These are phyloP conservation scores for Isaurus tuberculatus DNA, from an alignment of 92 coral and sea anemone genomes.

Conservation along the genomic window DNA sequence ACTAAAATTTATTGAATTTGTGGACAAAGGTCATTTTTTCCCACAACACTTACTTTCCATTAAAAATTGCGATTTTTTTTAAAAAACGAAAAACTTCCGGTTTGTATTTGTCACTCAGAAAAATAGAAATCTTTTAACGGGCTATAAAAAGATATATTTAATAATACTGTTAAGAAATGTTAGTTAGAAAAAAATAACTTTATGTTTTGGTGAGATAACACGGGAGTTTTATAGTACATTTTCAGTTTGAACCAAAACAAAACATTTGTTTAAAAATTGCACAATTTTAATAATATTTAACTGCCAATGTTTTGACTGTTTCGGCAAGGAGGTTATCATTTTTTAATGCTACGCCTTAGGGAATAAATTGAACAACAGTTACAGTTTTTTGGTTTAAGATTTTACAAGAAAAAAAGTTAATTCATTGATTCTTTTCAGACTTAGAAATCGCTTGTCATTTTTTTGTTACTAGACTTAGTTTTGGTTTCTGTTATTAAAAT, in stretches of 20 bases:
- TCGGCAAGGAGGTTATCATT: not conserved
- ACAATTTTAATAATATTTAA: not conserved
- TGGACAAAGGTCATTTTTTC: conserved; percentile 16
- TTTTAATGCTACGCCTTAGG: not conserved
- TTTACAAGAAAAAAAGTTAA: not conserved
- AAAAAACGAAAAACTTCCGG: too few relatives aligned
- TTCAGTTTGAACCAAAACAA: not conserved
- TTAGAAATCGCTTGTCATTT: too few relatives aligned
- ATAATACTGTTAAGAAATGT: not conserved
- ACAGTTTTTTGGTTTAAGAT: not conserved
- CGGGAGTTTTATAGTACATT: not conserved
- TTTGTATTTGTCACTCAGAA: not conserved
- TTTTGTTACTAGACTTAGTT: too few relatives aligned
- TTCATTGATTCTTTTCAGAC: not conserved
- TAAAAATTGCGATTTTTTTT: not conserved
- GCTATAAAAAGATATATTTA: not conserved
- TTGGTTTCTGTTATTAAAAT: too few relatives aligned
- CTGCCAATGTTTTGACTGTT: conserved; percentile 7
- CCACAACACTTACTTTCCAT: not conserved
- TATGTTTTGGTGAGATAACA: not conserved
- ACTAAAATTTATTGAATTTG: conserved; percentile 15
- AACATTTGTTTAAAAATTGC: conserved; percentile 11
- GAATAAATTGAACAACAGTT: not conserved
- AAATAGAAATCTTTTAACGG: not conserved
- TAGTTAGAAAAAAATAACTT: not conserved